Evolutionary conservation across 2,113 vertebrate species (phyloP), one percentile per base, ranked within the genome.

Genomic region (Hydrolagus affinis): DNA sequence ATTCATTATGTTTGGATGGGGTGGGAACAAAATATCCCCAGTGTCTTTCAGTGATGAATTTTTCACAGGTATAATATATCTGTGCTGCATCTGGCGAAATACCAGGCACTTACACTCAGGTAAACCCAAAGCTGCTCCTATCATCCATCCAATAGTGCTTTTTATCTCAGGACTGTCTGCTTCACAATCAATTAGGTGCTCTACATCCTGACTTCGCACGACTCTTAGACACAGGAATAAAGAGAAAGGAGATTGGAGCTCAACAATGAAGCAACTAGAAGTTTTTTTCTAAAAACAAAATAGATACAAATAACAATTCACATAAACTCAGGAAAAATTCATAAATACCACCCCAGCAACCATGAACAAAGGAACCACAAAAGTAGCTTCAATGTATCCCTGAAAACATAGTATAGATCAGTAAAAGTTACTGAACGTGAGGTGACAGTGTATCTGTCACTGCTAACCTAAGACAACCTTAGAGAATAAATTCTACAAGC

Each of bases 401-500:
- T 57, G 23, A 11, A 75, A 75, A 44, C 21, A 57, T 44, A 75
- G 3, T 44, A 44, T 30, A 19, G 73, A 30, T 75, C 73, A 75
- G 19, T 21, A 75, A 75, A 75, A 44, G 73, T 30, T 30, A 21
- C 56, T 75, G 30, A 75, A 75, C 28, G 56, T 57, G 21, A 44
- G 56, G 56, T 75, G 73, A 75, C 73, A 75, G 32, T 75, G 30
- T 11, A 75, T 75, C 73, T 56, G 73, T 57, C 73, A 75, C 19
- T n/a, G 32, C 19, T 75, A 75, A 75, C 32, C 73, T 57, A 15
- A 56, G 73, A 57, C 73, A 56, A 44, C 73, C 73, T 75, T 75
- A 56, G 17, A 75, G 73, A 75, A 56, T 75, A 75, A 75, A 75
- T 75, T 75, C 73, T 75, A 57, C 73, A 56, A 17, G 73, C 73